Percentiles rank a stretch among this genome's conserved stretches.
These are phyloP conservation scores for Drosophila aldrichi DNA, from an alignment of 2,888 invertebrate genomes.

Conservation along the genomic window DNA sequence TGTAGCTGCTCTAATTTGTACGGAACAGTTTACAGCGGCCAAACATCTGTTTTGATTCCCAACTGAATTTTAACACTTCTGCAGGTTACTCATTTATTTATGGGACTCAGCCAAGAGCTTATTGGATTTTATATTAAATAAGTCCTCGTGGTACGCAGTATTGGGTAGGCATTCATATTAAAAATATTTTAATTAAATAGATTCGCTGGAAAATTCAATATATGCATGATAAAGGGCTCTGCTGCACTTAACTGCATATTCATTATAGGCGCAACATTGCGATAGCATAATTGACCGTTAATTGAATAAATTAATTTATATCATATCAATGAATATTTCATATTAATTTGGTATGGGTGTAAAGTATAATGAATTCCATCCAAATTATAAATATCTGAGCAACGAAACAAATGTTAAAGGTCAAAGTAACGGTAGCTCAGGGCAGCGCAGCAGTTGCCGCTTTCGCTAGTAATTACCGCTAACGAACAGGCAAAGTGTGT, in stretches of 20 bases:
- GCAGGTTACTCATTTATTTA: background rate
- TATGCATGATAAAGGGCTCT: conserved; percentile 20
- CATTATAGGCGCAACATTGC: conserved; percentile 2
- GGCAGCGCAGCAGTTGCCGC: background rate
- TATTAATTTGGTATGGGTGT: background rate
- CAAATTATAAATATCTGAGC: conserved; percentile 20
- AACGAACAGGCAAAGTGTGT: conserved; percentile 55
- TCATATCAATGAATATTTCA: background rate
- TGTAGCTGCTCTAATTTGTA: conserved; percentile 24
- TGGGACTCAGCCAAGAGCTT: background rate
- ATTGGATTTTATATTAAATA: background rate
- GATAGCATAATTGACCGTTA: conserved; percentile 37
- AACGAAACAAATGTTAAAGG: conserved; percentile 47
- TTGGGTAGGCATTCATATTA: background rate
- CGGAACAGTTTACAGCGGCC: background rate
- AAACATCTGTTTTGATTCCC: conserved; percentile 14
- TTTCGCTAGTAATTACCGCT: conserved; percentile 42
- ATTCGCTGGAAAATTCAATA: background rate
- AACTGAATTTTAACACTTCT: background rate
- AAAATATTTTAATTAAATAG: conserved; percentile 24
- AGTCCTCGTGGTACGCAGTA: background rate
- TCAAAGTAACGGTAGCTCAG: conserved; percentile 3
- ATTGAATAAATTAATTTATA: conserved; percentile 37
- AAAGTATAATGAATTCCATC: background rate
- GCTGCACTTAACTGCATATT: conserved; percentile 26